Conservation (phyloP, 2,888 invertebrate genomes). For the Athetis lepigone region DNA sequence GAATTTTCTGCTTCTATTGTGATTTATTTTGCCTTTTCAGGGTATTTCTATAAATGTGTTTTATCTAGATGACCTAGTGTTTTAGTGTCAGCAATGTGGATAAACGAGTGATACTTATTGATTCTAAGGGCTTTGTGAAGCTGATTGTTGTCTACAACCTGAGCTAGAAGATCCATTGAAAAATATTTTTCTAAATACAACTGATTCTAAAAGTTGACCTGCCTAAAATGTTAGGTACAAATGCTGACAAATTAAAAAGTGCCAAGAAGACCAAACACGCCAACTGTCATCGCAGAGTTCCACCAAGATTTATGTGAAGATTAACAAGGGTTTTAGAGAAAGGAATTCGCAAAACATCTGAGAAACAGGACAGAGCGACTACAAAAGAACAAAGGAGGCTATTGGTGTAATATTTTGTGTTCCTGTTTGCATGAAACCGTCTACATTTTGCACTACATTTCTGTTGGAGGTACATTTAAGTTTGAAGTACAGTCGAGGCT, state of each 20-base stretch:
- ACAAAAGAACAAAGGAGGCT: slow-evolving; percentile 61
- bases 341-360: slow-evolving; percentile 47
- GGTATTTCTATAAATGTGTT: slow-evolving; percentile 2
- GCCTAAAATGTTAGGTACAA: slow-evolving; percentile 1
- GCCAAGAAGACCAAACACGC: slow-evolving; percentile 30
- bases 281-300: slow-evolving; percentile 51
- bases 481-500: neutral
- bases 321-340: slow-evolving; percentile 60
- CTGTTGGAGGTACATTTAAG: neutral
- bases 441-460: slow-evolving; percentile 21
- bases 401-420: slow-evolving; percentile 53
- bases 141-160: no score
- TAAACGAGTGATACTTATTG: no score
- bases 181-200: no score
- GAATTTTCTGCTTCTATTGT: slow-evolving; percentile 17
- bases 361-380: slow-evolving; percentile 42
- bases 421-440: slow-evolving; percentile 32
- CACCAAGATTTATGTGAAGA: slow-evolving; percentile 57
- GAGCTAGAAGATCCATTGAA: no score
- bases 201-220: neutral
- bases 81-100: neutral
- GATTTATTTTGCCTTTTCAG: slow-evolving; percentile 21
- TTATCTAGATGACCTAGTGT: neutral
- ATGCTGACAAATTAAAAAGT: slow-evolving; percentile 33
- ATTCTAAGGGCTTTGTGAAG: no score